Evolutionary conservation across 2,888 invertebrate genomes (phyloP).

Genomic region (Clitarchus hookeri): DNA sequence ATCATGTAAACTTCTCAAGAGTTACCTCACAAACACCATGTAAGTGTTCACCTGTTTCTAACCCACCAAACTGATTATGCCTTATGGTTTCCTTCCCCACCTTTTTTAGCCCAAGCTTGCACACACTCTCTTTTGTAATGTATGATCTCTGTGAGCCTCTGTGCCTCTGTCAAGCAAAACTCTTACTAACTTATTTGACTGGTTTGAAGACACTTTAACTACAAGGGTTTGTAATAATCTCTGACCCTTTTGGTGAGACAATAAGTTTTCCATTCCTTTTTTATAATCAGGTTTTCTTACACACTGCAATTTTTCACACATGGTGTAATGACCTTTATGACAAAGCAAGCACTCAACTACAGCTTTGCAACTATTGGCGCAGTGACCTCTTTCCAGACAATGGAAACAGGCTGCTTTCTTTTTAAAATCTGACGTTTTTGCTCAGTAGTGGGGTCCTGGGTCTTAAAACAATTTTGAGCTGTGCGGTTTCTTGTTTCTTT

Average conservation of each 20-base stretch:
- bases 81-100: background rate
- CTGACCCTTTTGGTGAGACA: no score
- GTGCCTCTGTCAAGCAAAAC: no score
- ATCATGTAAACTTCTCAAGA: background rate
- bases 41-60: background rate
- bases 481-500: background rate
- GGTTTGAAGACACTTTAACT: no score
- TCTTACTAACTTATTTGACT: no score
- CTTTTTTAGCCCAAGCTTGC: background rate
- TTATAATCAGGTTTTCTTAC: no score
- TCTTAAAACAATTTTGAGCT: background rate
- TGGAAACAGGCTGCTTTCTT: background rate
- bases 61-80: background rate
- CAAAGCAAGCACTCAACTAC: no score
- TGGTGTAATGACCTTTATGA: no score
- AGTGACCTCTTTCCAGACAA: background rate
- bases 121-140: background rate
- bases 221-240: no score
- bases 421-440: background rate
- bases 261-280: no score
- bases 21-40: background rate
- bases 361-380: no score
- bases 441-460: background rate
- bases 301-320: no score
- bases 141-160: background rate